Evolutionary conservation across 1,140 invertebrate genomes (phyloP).

Genomic region (Battus philenor): DNA sequence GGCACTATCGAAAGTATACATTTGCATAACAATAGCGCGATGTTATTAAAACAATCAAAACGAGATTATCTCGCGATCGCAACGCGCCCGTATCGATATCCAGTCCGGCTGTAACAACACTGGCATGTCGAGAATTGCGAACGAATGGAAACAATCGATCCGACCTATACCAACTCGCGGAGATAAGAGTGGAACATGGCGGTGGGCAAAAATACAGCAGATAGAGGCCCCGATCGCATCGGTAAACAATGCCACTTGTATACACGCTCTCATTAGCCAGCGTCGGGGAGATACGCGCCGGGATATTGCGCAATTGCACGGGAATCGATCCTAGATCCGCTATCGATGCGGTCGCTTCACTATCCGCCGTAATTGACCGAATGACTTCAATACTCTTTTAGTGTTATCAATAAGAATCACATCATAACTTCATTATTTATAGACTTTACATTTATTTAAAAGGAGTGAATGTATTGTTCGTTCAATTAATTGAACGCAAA

Average conservation of each 20-base stretch:
- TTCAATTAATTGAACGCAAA: too few relatives aligned
- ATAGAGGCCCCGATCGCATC: conserved; percentile 57
- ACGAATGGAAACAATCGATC: conserved; percentile 45
- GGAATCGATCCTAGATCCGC: conserved; percentile 54
- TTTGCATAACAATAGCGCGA: conserved; percentile 18
- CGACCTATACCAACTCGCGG: conserved; percentile 36
- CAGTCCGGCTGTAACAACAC: conserved; percentile 33
- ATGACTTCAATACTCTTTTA: too few relatives aligned
- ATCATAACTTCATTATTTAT: too few relatives aligned
- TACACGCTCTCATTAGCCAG: conserved; percentile 68
- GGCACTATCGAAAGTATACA: neutral
- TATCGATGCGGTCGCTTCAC: conserved; percentile 36
- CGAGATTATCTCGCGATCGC: conserved; percentile 32
- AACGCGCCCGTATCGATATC: conserved; percentile 24
- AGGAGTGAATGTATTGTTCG: too few relatives aligned
- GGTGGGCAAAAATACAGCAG: conserved; percentile 55
- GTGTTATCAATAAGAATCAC: too few relatives aligned
- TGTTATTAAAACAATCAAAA: conserved; percentile 17
- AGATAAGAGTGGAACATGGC: conserved; percentile 67
- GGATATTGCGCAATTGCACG: conserved; percentile 49
- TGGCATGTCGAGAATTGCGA: conserved; percentile 54
- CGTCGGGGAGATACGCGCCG: conserved; percentile 38
- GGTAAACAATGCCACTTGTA: conserved; percentile 62
- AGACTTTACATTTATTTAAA: too few relatives aligned
- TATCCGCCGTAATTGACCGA: conserved; percentile 4